Base-by-base conservation (phyloP, 2,797 vertebrate genomes). In the Orientallactaga sibirica region DNA sequence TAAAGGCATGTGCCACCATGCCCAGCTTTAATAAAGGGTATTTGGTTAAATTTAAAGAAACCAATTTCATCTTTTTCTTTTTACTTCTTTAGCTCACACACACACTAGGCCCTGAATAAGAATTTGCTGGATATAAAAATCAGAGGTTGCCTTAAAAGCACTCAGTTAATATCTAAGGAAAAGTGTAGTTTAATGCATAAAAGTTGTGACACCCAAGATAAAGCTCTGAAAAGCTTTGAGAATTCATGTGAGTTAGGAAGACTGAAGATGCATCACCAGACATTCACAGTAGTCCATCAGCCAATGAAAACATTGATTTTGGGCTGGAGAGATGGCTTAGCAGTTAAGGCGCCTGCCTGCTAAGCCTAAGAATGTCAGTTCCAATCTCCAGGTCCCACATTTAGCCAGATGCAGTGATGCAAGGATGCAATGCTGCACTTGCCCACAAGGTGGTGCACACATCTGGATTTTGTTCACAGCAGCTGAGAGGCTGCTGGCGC, bases 131-230 rank as follows among this genome's bases (percentile, higher is more conserved):
- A 64, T n/a, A 88, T 37, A 76, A 92, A 90, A 88, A 29, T 24
- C 27, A 84, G 24, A n/a, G 10, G 8, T 76, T 68, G 25, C 58
- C 76, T 88, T 75, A 11, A 94, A 93, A 92, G 82, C n/a, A 48
- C 22, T 48, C 62, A 70, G 29, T 79, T 80, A 91, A 58, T 64
- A 92, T 9, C 48, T 27, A 43, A 48, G 84, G 48, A 33, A 11
- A 84, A 86, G 64, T 52, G 7, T 84, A 43, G 52, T 12, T 84
- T 66, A 80, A n/a, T 29, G 41, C 22, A 81, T 37, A 88, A 94
- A 74, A 33, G 33, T 25, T 71, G 14, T 58, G 67, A 71, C 18
- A 18, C 70, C 29, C 66, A 62, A 19, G 80, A 19, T n/a, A 58
- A 94, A 79, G 22, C 41, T 75, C 62, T 86, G 37, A 33, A 19